Evolutionary conservation across 2,888 invertebrate species (phyloP).

Genomic region (Dorcus hopei): DNA sequence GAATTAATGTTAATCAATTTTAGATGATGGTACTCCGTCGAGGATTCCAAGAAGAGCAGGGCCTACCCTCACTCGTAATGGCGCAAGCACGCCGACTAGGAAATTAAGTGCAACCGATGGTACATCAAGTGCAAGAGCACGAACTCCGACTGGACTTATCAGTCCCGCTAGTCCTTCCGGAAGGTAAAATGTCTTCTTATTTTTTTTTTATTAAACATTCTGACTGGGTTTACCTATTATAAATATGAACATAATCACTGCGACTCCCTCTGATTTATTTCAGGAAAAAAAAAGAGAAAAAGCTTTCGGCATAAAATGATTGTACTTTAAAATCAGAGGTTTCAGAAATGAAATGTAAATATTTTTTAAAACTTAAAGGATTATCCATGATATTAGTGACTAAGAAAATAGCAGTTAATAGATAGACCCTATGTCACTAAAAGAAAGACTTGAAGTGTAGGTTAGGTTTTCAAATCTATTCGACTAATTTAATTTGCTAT

Average conservation of each 20-base stretch:
- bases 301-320: neutral
- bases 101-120: constrained; percentile 58
- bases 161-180: constrained; percentile 70
- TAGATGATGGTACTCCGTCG: constrained; percentile 77
- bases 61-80: constrained; percentile 51
- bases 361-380: too few species aligned
- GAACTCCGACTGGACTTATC: constrained; percentile 74
- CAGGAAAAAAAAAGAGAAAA: constrained; percentile 8
- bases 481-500: too few species aligned
- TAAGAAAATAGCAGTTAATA: too few species aligned
- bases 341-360: too few species aligned
- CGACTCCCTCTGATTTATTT: neutral
- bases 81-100: constrained; percentile 49
- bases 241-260: constrained; percentile 2
- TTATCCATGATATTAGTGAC: too few species aligned
- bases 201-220: neutral
- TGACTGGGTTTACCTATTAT: neutral
- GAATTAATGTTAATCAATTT: neutral
- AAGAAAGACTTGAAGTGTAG: too few species aligned
- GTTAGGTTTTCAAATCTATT: too few species aligned
- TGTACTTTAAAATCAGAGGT: too few species aligned
- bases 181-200: constrained; percentile 55
- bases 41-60: constrained; percentile 76
- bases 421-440: too few species aligned
- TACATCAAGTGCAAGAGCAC: constrained; percentile 57